Conservation (phyloP, 2,888 invertebrate genomes). For the Resseliella maxima region DNA sequence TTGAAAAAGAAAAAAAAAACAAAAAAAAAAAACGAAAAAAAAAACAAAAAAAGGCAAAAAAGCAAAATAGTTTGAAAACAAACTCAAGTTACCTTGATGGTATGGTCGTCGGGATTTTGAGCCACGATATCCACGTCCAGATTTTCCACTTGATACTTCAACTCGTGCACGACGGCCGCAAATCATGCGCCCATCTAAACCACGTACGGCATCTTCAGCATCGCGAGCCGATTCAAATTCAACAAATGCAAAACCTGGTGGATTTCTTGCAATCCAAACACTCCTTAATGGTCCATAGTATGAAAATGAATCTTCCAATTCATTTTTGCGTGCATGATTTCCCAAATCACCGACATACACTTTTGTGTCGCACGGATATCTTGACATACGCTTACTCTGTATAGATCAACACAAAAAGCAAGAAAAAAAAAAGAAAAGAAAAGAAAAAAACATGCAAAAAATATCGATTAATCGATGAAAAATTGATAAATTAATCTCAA, state of each 20-base stretch:
- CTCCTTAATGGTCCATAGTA: slow-evolving; percentile 92
- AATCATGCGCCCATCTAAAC: slow-evolving; percentile 81
- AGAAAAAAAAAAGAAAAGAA: slow-evolving; percentile 57
- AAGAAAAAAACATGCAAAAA: neutral
- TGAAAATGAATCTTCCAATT: slow-evolving; percentile 91
- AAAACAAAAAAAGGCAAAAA: neutral
- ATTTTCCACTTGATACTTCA: slow-evolving; percentile 90
- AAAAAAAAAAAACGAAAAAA: neutral
- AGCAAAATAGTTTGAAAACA: neutral
- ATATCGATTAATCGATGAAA: neutral
- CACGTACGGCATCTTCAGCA: slow-evolving; percentile 88
- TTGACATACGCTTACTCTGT: slow-evolving; percentile 72
- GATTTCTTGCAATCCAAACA: slow-evolving; percentile 97
- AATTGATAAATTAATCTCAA: neutral
- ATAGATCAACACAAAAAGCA: slow-evolving; percentile 59
- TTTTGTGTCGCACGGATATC: slow-evolving; percentile 88
- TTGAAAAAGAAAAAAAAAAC: neutral
- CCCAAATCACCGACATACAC: slow-evolving; percentile 97
- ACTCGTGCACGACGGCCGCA: slow-evolving; percentile 92
- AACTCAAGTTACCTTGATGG: slow-evolving; percentile 70
- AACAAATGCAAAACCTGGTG: slow-evolving; percentile 93
- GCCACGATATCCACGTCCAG: slow-evolving; percentile 68
- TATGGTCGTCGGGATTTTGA: slow-evolving; percentile 71
- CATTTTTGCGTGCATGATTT: slow-evolving; percentile 89
- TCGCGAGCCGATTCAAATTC: slow-evolving; percentile 91